Evolutionary conservation across 2,888 invertebrate genomes (phyloP).

Genomic region (Sinelater perroti): DNA sequence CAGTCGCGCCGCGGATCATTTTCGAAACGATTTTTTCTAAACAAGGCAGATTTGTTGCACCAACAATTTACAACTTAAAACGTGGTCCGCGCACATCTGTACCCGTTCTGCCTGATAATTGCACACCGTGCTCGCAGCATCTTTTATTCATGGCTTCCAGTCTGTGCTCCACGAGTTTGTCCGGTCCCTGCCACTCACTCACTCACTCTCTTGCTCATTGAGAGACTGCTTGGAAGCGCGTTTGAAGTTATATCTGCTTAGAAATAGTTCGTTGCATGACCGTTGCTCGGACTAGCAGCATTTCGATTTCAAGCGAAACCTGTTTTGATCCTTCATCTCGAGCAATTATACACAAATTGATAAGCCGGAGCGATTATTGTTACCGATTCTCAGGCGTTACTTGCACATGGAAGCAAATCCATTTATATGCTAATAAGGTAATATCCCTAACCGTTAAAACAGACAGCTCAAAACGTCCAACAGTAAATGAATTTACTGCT

Average conservation of each 20-base stretch:
- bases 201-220: conserved; percentile 20
- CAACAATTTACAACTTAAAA: conserved; percentile 15
- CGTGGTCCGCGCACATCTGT: conserved; percentile 9
- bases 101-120: conserved; percentile 20
- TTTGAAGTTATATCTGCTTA: conserved; percentile 10
- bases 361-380: too few species aligned
- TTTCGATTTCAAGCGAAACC: conserved; percentile 7
- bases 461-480: too few species aligned
- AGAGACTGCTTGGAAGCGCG: conserved; percentile 8
- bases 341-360: too few species aligned
- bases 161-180: conserved; percentile 30
- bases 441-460: too few species aligned
- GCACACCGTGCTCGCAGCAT: conserved; percentile 21
- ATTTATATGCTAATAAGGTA: too few species aligned
- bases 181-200: conserved; percentile 30
- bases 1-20: too few species aligned
- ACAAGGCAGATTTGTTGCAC: conserved; percentile 4
- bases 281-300: background rate
- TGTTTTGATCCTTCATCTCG: conserved; percentile 3
- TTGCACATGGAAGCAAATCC: too few species aligned
- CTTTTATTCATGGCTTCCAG: conserved; percentile 34
- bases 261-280: background rate
- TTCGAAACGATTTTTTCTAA: conserved; percentile 1
- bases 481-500: too few species aligned
- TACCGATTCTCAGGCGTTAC: too few species aligned